Conservation (phyloP, 2,888 invertebrate species). For the Hecatera dysodea region DNA sequence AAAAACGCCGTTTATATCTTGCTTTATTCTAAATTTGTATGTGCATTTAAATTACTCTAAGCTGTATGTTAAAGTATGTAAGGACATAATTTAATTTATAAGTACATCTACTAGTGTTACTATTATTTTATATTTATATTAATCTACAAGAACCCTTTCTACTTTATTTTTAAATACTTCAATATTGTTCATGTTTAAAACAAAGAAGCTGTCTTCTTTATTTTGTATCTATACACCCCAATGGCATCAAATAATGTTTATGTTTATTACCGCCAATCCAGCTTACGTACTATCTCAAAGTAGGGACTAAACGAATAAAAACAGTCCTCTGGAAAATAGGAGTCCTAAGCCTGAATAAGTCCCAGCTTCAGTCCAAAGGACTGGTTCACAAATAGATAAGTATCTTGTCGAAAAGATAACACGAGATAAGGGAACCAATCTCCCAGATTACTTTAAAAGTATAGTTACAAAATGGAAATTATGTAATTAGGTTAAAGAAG, state of each 20-base stretch:
- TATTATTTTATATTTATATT: too few relatives aligned
- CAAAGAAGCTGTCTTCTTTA: background rate
- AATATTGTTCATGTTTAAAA: background rate
- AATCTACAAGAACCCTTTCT: too few relatives aligned
- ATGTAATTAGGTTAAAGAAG: slow-evolving; percentile 58
- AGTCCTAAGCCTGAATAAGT: slow-evolving; percentile 25
- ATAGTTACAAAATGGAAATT: slow-evolving; percentile 49
- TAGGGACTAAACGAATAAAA: slow-evolving; percentile 30
- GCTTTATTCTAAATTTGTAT: too few relatives aligned
- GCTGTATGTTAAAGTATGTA: too few relatives aligned
- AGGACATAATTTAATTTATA: too few relatives aligned
- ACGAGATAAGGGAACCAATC: slow-evolving; percentile 54
- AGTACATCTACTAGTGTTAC: too few relatives aligned
- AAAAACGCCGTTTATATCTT: too few relatives aligned
- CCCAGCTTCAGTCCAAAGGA: slow-evolving; percentile 34
- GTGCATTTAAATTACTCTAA: too few relatives aligned
- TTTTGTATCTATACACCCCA: background rate
- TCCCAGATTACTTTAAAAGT: slow-evolving; percentile 49
- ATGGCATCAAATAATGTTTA: background rate
- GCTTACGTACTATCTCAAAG: background rate
- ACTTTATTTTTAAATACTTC: too few relatives aligned
- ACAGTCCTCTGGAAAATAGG: slow-evolving; percentile 29
- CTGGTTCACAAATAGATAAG: slow-evolving; percentile 55
- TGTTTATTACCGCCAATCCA: background rate
- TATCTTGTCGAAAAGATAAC: slow-evolving; percentile 56